phyloP scores from a whole-genome alignment of 2,888 invertebrate genomes.

The Parascotia fuliginaria region DNA sequence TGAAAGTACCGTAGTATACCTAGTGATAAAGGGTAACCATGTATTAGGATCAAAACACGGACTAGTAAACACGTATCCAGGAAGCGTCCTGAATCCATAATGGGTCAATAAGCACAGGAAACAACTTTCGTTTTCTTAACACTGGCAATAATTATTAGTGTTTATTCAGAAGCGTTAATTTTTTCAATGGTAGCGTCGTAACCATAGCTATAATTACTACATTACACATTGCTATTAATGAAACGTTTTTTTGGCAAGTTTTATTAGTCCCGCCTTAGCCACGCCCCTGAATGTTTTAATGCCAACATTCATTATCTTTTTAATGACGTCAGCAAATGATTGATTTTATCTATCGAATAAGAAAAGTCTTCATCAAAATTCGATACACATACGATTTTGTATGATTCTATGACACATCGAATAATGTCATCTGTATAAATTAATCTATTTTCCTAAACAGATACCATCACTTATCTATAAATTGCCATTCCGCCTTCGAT shows the following conservation, averaged over 20 bases:
- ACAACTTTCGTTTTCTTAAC: too few relatives aligned
- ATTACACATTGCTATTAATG: constrained; percentile 10
- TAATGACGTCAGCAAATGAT: not conserved
- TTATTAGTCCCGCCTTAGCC: constrained; percentile 8
- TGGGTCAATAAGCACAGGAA: too few relatives aligned
- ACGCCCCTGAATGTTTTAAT: constrained; percentile 16
- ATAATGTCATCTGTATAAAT: constrained; percentile 4
- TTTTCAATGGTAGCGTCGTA: constrained; percentile 3
- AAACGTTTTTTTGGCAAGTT: constrained; percentile 20
- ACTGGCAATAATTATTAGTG: too few relatives aligned
- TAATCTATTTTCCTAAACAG: constrained; percentile 39
- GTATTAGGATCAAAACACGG: too few relatives aligned
- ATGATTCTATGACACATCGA: constrained; percentile 1
- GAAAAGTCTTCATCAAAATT: not conserved
- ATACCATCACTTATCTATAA: constrained; percentile 71
- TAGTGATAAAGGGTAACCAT: too few relatives aligned
- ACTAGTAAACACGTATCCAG: too few relatives aligned
- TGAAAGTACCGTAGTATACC: too few relatives aligned
- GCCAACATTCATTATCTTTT: constrained; percentile 13
- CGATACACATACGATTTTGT: not conserved
- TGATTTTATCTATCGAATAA: not conserved
- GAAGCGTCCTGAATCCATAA: too few relatives aligned
- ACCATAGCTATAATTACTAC: not conserved
- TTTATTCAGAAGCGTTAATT: not conserved
- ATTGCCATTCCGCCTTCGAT: constrained; percentile 75